Base-by-base conservation (phyloP, 2,113 vertebrate species). In the Struthidea cinerea region DNA sequence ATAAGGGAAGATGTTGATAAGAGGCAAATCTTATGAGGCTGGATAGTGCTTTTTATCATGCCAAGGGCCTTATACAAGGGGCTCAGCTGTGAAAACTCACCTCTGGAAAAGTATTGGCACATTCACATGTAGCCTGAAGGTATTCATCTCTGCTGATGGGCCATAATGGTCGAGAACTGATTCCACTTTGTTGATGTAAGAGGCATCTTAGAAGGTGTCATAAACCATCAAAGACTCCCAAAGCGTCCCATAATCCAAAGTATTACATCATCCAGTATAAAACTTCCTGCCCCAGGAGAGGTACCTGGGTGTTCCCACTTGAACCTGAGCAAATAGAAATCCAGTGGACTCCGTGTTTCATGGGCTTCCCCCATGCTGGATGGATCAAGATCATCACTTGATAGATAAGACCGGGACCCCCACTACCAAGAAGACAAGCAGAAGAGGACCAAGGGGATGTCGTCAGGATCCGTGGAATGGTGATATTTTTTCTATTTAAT, bases 341-440 rank as follows among this genome's bases (percentile, higher is more conserved):
- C 74, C 28, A 39, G 8, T 20, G 10, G 33, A 46, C 23, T 53
- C 39, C 28, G 18, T 33, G 18, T n/a, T 61, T 78, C 19, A 11
- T 20, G 39, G 28, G 16, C 39, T 37, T 78, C n/a, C 0, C 1
- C 33, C 23, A 28, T 10, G 10, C 23, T 47, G 1, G 2, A 46
- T 0, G 0, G 23, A 69, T 70, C 55, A 69, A 46, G 46, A 46
- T 12, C n/a, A 28, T 28, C n/a, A 28, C 46, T 50, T 50, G n/a
- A n/a, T n/a, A n/a, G 67, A 28, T n/a, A 28, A 37, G 46, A 37
- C 22, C 1, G 10, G 11, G 27, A 52, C 39, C 8, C 6, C 13
- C 73, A 46, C 39, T 46, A 53, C 55, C 64, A 61, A 28, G 53
- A 60, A 60, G 22, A 53, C 28, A 18, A 33, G 18, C 61, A 60